Conservation (phyloP, 2,888 invertebrate genomes). For the Cheilosia vulpina region DNA sequence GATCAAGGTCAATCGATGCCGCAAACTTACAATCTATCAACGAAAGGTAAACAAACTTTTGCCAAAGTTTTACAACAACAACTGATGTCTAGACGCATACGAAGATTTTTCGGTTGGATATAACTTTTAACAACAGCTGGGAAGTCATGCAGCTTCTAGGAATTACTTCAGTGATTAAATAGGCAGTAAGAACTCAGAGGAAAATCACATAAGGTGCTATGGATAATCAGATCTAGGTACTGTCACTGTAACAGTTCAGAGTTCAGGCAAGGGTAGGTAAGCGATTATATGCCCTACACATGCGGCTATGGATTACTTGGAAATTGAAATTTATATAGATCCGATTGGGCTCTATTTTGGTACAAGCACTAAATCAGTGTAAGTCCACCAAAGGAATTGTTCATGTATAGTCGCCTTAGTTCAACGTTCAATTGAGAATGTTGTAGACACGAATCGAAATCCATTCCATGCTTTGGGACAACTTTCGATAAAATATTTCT, state of each 20-base stretch:
- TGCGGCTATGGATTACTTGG: too few species aligned
- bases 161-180: not conserved
- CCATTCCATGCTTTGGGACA: not conserved
- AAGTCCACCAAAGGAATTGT: too few species aligned
- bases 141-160: not conserved
- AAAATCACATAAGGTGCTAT: not conserved
- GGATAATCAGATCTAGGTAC: not conserved
- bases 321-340: too few species aligned
- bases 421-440: not conserved
- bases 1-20: constrained; percentile 15
- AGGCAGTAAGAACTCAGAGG: not conserved
- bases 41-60: constrained; percentile 14
- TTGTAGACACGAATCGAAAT: not conserved
- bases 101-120: not conserved
- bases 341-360: too few species aligned
- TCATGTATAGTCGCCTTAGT: not conserved
- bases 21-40: not conserved
- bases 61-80: not conserved
- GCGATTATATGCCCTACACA: too few species aligned
- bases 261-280: too few species aligned
- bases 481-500: constrained; percentile 3
- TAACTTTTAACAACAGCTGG: not conserved
- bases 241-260: too few species aligned
- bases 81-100: constrained; percentile 23
- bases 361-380: too few species aligned